These are phyloP conservation scores for Amphiprion ocellaris DNA, from an alignment of 2,113 vertebrate species.

Conservation along the genomic window DNA sequence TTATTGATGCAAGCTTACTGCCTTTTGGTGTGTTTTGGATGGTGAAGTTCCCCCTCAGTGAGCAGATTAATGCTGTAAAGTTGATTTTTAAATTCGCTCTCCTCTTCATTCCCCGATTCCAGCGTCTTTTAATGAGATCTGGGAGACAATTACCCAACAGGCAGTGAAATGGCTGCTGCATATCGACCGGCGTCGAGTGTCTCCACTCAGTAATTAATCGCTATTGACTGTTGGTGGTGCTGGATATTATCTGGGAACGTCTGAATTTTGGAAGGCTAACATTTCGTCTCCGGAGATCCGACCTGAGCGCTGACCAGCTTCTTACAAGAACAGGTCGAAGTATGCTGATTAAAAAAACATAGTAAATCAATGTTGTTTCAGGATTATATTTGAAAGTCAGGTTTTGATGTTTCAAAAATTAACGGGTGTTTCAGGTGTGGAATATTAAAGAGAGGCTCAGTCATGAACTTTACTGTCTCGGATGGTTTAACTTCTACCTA, in stretches of 20 bases:
- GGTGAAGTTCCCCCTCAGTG: background rate
- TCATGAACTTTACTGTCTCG: no score
- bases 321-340: no score
- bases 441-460: no score
- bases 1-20: conserved; percentile 86
- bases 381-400: no score
- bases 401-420: no score
- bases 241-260: conserved; percentile 38
- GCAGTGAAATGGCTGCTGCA: conserved; percentile 30
- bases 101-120: background rate
- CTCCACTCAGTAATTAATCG: conserved; percentile 68
- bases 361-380: no score
- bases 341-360: no score
- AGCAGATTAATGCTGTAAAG: conserved; percentile 14
- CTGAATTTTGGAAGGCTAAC: conserved; percentile 44
- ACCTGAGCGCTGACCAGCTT: conserved; percentile 1
- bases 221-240: conserved; percentile 57
- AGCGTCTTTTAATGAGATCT: conserved; percentile 71
- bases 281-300: conserved; percentile 6
- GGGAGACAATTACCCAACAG: conserved; percentile 72
- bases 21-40: background rate
- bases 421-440: no score
- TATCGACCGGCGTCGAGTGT: conserved; percentile 61
- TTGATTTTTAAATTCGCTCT: conserved; percentile 8
- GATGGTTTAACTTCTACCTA: no score